These are phyloP conservation scores for Lutraria lutraria DNA, from an alignment of 2,888 invertebrate genomes.

Conservation along the genomic window DNA sequence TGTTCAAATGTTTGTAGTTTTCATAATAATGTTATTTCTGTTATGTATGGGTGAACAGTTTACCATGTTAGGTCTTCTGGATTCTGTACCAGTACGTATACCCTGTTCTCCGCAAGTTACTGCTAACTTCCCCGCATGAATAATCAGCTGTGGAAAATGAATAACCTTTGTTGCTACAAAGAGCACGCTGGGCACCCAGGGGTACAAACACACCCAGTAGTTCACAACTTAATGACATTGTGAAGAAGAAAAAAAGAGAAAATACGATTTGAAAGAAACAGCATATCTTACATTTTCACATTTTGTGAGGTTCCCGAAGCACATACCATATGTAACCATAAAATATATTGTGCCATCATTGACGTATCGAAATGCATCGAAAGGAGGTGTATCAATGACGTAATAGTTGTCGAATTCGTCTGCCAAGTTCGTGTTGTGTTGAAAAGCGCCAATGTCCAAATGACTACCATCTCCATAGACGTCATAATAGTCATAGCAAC, in stretches of 20 bases:
- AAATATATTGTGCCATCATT: not conserved
- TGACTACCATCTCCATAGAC: not conserved
- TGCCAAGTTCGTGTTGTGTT: not conserved
- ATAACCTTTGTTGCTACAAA: not conserved
- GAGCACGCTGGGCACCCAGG: not conserved
- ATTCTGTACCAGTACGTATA: too few species aligned
- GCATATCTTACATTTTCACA: not conserved
- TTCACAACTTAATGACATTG: not conserved
- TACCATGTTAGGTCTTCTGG: too few species aligned
- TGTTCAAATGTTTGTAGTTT: too few species aligned
- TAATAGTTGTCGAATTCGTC: not conserved
- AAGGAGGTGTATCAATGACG: not conserved
- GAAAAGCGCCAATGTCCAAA: not conserved
- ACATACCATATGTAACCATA: not conserved
- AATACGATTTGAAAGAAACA: not conserved
- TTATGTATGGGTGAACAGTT: too few species aligned
- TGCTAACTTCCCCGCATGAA: too few species aligned
- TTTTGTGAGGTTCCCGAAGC: not conserved
- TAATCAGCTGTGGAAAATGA: not conserved
- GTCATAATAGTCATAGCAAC: too few species aligned
- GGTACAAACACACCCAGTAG: not conserved
- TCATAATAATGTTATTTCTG: too few species aligned
- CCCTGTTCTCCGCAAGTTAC: too few species aligned
- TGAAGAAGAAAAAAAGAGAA: not conserved
- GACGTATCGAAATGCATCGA: not conserved